phyloP scores from a whole-genome alignment of 2,888 invertebrate genomes.

The Amphipoea lucens region DNA sequence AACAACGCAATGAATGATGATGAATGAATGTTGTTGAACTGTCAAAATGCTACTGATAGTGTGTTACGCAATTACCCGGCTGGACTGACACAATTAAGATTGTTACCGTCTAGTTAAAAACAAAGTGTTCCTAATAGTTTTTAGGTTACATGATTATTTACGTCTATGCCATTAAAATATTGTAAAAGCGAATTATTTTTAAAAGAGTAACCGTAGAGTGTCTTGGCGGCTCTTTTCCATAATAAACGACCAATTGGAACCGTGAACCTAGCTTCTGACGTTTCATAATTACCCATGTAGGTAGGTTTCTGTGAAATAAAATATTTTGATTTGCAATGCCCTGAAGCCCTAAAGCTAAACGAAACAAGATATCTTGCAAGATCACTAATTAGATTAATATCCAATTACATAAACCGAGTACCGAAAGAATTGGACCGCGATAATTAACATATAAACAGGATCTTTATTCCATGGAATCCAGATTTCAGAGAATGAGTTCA shows the following conservation, averaged over 20 bases:
- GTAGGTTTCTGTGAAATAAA: not conserved
- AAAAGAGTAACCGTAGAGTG: not conserved
- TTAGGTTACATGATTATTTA: not conserved
- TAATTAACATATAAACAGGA: constrained; percentile 16
- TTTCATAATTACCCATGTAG: not conserved
- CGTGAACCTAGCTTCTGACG: not conserved
- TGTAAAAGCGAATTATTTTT: not conserved
- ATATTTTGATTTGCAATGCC: not conserved
- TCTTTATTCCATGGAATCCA: constrained; percentile 24
- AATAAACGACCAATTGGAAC: not conserved
- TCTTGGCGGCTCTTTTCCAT: not conserved
- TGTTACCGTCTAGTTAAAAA: not conserved
- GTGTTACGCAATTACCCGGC: no score
- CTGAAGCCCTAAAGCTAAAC: not conserved
- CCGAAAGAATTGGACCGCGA: not conserved
- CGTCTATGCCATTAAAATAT: not conserved
- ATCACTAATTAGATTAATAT: not conserved
- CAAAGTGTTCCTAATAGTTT: not conserved
- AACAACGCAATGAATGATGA: no score
- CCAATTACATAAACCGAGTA: not conserved
- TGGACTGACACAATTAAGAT: not conserved
- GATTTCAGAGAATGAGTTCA: constrained; percentile 49
- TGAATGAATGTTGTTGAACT: no score
- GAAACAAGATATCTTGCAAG: not conserved
- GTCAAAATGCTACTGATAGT: no score